These are phyloP conservation scores for Parnassius glacialis DNA, from an alignment of 2,888 invertebrate genomes.

Conservation along the genomic window DNA sequence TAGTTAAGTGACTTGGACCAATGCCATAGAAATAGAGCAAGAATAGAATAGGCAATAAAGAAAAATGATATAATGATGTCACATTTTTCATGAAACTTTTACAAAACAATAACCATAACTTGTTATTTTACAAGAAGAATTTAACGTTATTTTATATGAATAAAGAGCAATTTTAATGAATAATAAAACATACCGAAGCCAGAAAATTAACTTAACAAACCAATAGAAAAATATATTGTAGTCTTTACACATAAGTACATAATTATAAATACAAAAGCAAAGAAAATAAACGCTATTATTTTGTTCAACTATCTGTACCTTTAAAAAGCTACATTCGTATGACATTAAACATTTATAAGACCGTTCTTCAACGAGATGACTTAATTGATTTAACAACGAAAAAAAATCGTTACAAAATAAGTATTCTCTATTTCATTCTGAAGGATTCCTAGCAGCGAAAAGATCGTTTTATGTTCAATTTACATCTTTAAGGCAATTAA, in stretches of 20 bases:
- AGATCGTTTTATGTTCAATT: constrained; percentile 13
- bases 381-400: constrained; percentile 2
- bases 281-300: neutral
- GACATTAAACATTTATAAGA: constrained; percentile 11
- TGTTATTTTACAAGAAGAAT: too few species aligned
- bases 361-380: constrained; percentile 3
- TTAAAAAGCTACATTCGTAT: constrained; percentile 8
- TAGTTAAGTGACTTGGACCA: constrained; percentile 36
- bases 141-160: too few species aligned
- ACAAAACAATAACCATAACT: constrained; percentile 1
- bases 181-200: too few species aligned
- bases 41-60: too few species aligned
- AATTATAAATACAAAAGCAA: neutral
- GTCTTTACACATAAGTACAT: too few species aligned
- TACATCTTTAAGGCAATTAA: constrained; percentile 7
- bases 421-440: neutral
- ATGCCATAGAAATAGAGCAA: constrained; percentile 30
- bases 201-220: too few species aligned
- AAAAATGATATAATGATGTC: too few species aligned
- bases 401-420: neutral
- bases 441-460: neutral
- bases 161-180: too few species aligned
- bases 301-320: neutral
- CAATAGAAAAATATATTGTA: too few species aligned
- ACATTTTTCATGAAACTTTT: neutral